Evolutionary conservation across 2,113 vertebrate species (phyloP).

Genomic region (Noctilio leporinus): DNA sequence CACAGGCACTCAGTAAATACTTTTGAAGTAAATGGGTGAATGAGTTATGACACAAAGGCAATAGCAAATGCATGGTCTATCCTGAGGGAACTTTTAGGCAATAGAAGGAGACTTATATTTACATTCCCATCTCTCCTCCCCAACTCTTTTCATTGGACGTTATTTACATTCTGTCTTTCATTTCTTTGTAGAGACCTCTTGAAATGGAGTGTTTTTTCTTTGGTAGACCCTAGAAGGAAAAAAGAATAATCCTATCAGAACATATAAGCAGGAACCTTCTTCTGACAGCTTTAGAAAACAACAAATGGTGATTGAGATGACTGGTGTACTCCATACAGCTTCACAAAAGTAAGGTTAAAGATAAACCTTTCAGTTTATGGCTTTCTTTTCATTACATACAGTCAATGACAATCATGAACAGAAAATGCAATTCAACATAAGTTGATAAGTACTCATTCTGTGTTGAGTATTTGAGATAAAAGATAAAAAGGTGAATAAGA

Average conservation of each 20-base stretch:
- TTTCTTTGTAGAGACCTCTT: conserved; percentile 9
- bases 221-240: background rate
- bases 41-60: background rate
- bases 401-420: background rate
- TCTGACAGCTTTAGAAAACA: background rate
- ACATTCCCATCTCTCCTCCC: background rate
- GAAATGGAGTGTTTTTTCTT: background rate
- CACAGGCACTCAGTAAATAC: background rate
- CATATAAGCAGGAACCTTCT: background rate
- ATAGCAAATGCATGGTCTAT: background rate
- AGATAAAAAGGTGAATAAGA: background rate
- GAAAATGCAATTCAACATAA: background rate
- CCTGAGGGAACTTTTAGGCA: background rate
- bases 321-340: background rate
- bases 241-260: background rate
- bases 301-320: background rate
- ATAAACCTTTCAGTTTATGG: background rate
- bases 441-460: background rate
- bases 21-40: background rate
- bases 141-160: background rate
- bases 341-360: background rate
- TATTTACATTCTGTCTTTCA: background rate
- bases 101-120: background rate
- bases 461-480: background rate
- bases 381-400: background rate